Percentiles rank a stretch among this genome's conserved stretches.
Conservation (phyloP, 2,888 invertebrate genomes). For the Harmothoe impar region DNA sequence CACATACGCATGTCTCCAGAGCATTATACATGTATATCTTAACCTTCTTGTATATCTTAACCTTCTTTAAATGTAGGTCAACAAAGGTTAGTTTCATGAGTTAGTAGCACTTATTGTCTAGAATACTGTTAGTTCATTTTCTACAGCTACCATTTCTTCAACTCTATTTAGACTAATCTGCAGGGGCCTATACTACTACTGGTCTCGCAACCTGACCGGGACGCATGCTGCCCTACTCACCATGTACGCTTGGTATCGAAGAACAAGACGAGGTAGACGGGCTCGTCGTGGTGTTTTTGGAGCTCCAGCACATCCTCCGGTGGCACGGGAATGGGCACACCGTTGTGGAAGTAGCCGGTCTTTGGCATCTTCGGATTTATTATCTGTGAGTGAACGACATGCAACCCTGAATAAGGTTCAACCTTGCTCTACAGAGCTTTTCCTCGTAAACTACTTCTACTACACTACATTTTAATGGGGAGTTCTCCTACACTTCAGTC, state of each 20-base stretch:
- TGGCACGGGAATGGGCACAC: slow-evolving; percentile 96
- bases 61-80: too few relatives aligned
- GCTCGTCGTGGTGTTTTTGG: slow-evolving; percentile 90
- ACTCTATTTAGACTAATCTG: not conserved
- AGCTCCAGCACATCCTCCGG: slow-evolving; percentile 94
- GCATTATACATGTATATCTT: too few relatives aligned
- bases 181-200: too few relatives aligned
- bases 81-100: not conserved
- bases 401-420: slow-evolving; percentile 13
- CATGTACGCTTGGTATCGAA: slow-evolving; percentile 98
- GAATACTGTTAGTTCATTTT: not conserved
- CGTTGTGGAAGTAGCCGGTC: slow-evolving; percentile 93
- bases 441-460: not conserved
- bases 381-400: slow-evolving; percentile 85
- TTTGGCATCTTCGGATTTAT: slow-evolving; percentile 97
- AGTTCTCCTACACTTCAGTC: not conserved
- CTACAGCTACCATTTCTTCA: not conserved
- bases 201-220: not conserved
- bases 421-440: not conserved
- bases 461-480: not conserved
- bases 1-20: too few relatives aligned
- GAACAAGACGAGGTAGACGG: slow-evolving; percentile 94
- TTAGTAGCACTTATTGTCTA: slow-evolving; percentile 18
- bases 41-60: too few relatives aligned
- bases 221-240: slow-evolving; percentile 82